A percentile compares a stretch with the other conserved stretches of the same genome.
phyloP scores from a whole-genome alignment of 2,113 vertebrate genomes.

The Cephalopterus ornatus region DNA sequence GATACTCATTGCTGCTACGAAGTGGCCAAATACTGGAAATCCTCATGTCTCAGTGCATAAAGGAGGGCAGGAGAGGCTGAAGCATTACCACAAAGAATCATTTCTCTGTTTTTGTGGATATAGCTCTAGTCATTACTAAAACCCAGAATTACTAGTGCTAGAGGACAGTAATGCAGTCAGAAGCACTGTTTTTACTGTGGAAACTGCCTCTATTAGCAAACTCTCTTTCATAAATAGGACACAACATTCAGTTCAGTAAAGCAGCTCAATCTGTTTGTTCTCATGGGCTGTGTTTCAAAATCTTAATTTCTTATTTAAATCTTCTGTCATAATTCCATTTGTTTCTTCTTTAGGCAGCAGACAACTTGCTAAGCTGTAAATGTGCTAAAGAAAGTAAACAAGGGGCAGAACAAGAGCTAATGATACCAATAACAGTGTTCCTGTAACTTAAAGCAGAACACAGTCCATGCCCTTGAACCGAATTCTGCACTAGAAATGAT shows the following conservation, averaged over 20 bases:
- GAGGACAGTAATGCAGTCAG: neutral
- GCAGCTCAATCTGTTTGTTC: neutral
- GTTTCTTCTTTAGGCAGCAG: neutral
- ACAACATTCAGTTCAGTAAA: neutral
- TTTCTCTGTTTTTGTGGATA: neutral
- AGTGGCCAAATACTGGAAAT: neutral
- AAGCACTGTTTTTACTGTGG: neutral
- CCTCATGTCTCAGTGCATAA: neutral
- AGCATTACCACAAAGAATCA: neutral
- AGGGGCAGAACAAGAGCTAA: neutral
- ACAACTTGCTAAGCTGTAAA: neutral
- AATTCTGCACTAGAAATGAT: neutral
- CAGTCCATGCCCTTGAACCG: neutral
- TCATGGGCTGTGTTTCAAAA: neutral
- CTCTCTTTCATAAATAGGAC: neutral
- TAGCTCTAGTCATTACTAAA: neutral
- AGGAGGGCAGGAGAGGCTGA: neutral
- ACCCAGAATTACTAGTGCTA: neutral
- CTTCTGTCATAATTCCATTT: neutral
- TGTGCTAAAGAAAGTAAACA: neutral
- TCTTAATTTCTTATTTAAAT: neutral
- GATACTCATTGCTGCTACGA: neutral
- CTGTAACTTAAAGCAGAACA: neutral
- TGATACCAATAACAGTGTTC: neutral
- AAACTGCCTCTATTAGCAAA: neutral